phyloP scores from a whole-genome alignment of 2,888 invertebrate genomes.

The Rhagophthalmus giganteus region DNA sequence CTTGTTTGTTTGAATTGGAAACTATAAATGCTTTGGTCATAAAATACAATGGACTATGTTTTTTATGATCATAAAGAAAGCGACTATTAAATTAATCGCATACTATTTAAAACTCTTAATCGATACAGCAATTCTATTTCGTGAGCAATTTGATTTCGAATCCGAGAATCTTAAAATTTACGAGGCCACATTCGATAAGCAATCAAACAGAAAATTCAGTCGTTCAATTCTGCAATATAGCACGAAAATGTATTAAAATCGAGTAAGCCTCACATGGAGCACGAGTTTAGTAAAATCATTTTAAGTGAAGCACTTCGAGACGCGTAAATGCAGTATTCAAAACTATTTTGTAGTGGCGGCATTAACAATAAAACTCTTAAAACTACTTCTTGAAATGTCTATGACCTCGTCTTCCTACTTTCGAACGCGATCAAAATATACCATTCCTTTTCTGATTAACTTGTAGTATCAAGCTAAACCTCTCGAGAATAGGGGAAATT shows the following conservation, averaged over 20 bases:
- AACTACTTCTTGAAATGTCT: conserved; percentile 1
- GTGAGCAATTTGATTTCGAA: too few species aligned
- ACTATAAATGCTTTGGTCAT: too few species aligned
- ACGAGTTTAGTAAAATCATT: not conserved
- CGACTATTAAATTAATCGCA: too few species aligned
- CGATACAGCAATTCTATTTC: too few species aligned
- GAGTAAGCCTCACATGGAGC: too few species aligned
- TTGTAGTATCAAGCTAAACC: not conserved
- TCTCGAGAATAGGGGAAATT: not conserved
- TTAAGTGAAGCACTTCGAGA: not conserved
- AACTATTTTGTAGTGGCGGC: not conserved
- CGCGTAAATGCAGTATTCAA: not conserved
- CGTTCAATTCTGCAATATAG: not conserved
- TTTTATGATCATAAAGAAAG: too few species aligned
- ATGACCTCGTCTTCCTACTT: not conserved
- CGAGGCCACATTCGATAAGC: not conserved
- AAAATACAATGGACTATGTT: too few species aligned
- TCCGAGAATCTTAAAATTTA: too few species aligned
- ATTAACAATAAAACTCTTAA: not conserved
- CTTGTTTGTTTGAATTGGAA: too few species aligned
- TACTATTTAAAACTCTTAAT: too few species aligned
- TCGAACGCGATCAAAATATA: not conserved
- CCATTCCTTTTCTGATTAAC: not conserved
- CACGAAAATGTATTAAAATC: not conserved
- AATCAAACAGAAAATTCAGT: not conserved